These are phyloP conservation scores for Hybos culiciformis DNA, from an alignment of 2,888 invertebrate species.

Conservation along the genomic window DNA sequence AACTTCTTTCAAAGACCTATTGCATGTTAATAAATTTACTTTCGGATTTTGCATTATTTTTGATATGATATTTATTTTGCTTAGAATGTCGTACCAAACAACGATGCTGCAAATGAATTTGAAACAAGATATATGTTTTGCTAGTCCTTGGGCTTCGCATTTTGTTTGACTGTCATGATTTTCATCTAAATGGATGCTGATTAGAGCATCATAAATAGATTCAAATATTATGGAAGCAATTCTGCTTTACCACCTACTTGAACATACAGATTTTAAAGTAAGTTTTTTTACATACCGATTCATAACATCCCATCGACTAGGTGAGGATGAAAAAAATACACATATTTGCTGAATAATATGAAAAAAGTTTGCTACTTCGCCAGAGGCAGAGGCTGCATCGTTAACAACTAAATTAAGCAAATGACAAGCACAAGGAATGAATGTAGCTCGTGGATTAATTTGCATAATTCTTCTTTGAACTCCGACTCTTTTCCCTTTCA, in stretches of 20 bases:
- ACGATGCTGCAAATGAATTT: neutral
- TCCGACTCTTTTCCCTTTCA: neutral
- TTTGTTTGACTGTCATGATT: neutral
- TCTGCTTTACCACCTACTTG: neutral
- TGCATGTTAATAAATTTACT: neutral
- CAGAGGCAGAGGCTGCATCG: neutral
- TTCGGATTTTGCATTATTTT: neutral
- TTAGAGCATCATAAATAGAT: neutral
- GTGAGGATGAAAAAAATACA: neutral
- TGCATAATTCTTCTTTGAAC: neutral
- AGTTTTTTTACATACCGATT: neutral
- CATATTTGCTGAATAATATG: neutral
- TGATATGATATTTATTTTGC: neutral
- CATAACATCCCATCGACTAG: neutral
- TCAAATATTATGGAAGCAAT: neutral
- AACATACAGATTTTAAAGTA: neutral
- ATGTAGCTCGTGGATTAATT: slow-evolving; percentile 1
- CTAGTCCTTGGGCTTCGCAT: neutral
- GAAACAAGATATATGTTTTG: neutral
- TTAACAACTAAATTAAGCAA: neutral
- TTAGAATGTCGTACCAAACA: neutral
- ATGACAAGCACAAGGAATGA: neutral
- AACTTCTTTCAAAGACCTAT: neutral
- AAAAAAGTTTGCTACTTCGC: neutral
- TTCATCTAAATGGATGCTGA: neutral